These are phyloP conservation scores for Dendrolimus kikuchii DNA, from an alignment of 1,140 invertebrate genomes.

Conservation along the genomic window DNA sequence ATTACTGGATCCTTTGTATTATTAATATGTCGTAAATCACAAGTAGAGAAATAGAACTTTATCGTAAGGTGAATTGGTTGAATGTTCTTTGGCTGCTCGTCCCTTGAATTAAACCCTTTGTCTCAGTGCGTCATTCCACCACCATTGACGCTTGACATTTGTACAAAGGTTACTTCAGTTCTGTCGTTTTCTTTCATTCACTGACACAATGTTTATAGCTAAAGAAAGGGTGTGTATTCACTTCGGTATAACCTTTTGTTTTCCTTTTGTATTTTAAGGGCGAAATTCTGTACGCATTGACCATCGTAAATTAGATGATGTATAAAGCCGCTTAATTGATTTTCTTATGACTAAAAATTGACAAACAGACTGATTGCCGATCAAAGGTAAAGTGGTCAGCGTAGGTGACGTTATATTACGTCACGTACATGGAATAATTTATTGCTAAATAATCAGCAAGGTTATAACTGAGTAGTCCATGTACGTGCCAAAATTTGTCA, in stretches of 20 bases:
- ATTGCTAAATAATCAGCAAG: too few species aligned
- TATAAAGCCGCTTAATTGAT: too few species aligned
- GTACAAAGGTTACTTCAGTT: slow-evolving; percentile 60
- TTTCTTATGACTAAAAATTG: too few species aligned
- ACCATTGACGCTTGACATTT: slow-evolving; percentile 61
- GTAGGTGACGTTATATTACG: too few species aligned
- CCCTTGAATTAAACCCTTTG: slow-evolving; percentile 59
- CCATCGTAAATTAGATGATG: too few species aligned
- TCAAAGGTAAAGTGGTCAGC: too few species aligned
- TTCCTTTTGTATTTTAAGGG: slow-evolving; percentile 20
- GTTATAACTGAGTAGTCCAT: too few species aligned
- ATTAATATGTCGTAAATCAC: slow-evolving; percentile 32
- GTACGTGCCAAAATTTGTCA: too few species aligned
- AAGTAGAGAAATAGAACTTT: slow-evolving; percentile 23
- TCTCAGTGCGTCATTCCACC: slow-evolving; percentile 52
- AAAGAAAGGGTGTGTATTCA: slow-evolving; percentile 59
- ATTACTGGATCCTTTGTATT: slow-evolving; percentile 15
- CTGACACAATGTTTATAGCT: slow-evolving; percentile 50
- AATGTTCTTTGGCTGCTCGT: slow-evolving; percentile 24
- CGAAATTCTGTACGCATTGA: slow-evolving; percentile 1
- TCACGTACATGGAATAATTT: too few species aligned
- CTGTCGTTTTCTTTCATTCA: slow-evolving; percentile 54
- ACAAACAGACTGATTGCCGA: too few species aligned
- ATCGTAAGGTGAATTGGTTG: slow-evolving; percentile 15
- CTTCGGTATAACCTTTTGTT: slow-evolving; percentile 56